Conservation (phyloP, 2,113 vertebrate species). For the Eublepharis macularius region DNA sequence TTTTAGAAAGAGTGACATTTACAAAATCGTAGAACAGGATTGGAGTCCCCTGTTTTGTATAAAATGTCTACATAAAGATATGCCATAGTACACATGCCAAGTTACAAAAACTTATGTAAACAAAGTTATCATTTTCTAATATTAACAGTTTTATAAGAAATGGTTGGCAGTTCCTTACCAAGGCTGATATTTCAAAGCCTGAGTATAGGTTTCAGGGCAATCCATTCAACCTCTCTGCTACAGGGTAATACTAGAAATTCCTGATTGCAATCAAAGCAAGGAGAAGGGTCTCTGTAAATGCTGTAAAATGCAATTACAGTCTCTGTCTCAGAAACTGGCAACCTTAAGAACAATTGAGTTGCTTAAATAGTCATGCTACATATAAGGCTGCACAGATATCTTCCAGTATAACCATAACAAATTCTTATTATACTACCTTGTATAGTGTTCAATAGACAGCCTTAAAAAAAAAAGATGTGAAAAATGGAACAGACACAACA, state of each 20-base stretch:
- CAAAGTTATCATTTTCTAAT: not conserved
- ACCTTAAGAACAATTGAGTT: not conserved
- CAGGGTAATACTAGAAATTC: not conserved
- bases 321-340: not conserved
- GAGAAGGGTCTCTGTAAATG: not conserved
- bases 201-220: not conserved
- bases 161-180: not conserved
- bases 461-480: slow-evolving; percentile 10
- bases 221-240: not conserved
- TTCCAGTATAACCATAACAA: slow-evolving; percentile 6
- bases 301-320: not conserved
- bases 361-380: slow-evolving; percentile 18
- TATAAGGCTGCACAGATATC: not conserved
- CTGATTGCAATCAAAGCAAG: not conserved
- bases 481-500: not conserved
- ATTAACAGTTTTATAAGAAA: slow-evolving; percentile 43
- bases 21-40: slow-evolving; percentile 34
- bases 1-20: slow-evolving; percentile 52
- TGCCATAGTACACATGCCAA: slow-evolving; percentile 6
- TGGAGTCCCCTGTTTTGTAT: slow-evolving; percentile 27
- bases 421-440: slow-evolving; percentile 34
- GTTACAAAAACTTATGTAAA: slow-evolving; percentile 8
- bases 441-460: slow-evolving; percentile 4
- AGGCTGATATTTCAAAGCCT: not conserved
- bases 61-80: slow-evolving; percentile 58